A percentile compares a stretch with the other conserved stretches of the same genome.
These are phyloP conservation scores for Bombus cullumanus DNA, from an alignment of 1,140 invertebrate species.

Conservation along the genomic window DNA sequence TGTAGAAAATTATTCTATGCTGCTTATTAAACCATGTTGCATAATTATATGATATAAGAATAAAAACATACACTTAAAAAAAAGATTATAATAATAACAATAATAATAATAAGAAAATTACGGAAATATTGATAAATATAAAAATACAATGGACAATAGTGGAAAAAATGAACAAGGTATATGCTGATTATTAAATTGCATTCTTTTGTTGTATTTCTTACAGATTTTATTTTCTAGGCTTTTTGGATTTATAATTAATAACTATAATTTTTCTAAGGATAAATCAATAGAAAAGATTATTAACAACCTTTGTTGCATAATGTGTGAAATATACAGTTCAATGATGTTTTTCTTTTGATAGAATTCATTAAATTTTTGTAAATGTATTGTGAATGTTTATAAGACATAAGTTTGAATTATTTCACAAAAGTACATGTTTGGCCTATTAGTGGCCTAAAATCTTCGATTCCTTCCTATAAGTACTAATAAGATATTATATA, in stretches of 20 bases:
- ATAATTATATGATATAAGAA: conserved; percentile 50
- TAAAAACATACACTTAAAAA: conserved; percentile 35
- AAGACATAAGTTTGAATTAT: conserved; percentile 44
- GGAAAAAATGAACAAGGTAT: conserved; percentile 50
- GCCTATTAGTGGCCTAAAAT: conserved; percentile 57
- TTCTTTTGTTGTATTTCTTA: conserved; percentile 34
- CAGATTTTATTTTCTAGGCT: conserved; percentile 22
- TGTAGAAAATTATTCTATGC: conserved; percentile 43
- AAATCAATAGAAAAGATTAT: conserved; percentile 10
- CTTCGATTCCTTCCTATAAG: conserved; percentile 62
- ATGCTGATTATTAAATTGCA: conserved; percentile 45
- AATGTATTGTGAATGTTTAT: conserved; percentile 14
- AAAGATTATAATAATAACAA: conserved; percentile 25
- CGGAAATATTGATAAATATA: conserved; percentile 54
- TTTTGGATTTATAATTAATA: neutral
- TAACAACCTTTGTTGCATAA: conserved; percentile 22
- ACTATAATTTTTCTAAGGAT: conserved; percentile 7
- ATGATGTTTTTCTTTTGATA: conserved; percentile 19
- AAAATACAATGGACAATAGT: conserved; percentile 61
- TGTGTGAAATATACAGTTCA: neutral
- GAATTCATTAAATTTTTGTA: conserved; percentile 26
- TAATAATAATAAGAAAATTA: conserved; percentile 38
- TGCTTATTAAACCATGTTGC: conserved; percentile 49
- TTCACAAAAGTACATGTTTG: conserved; percentile 51
- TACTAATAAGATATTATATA: conserved; percentile 61